Conservation (phyloP, 2,113 vertebrate species). For the Ailurus styani region DNA sequence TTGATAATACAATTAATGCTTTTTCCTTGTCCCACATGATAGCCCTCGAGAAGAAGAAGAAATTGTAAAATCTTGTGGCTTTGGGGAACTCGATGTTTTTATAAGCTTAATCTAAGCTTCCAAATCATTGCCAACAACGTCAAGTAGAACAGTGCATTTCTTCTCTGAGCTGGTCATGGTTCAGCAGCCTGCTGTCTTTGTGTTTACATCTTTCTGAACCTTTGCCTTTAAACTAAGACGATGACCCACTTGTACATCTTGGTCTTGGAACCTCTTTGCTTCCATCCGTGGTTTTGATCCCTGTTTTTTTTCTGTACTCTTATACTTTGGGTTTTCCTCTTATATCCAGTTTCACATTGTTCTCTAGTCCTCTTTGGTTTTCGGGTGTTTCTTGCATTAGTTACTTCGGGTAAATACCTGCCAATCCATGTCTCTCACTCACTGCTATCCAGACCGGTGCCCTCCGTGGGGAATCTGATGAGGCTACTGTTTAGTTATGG, state of each 20-base stretch:
- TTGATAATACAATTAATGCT: conserved; percentile 28
- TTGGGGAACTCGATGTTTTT: conserved; percentile 28
- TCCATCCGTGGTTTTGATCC: not conserved
- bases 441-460: not conserved
- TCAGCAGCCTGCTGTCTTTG: not conserved
- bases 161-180: not conserved
- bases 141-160: not conserved
- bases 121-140: not conserved
- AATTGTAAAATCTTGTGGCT: not conserved
- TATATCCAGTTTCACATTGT: not conserved
- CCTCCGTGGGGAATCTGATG: not conserved
- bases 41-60: conserved; percentile 27
- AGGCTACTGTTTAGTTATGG: not conserved
- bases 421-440: not conserved
- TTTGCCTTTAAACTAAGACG: not conserved
- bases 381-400: not conserved
- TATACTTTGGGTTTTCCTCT: not conserved
- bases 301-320: not conserved
- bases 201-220: not conserved
- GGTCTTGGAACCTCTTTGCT: not conserved
- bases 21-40: not conserved
- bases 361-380: not conserved
- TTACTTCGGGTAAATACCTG: not conserved
- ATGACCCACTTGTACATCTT: not conserved
- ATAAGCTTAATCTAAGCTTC: conserved; percentile 2